These are phyloP conservation scores for Characodon lateralis DNA, from an alignment of 2,797 vertebrate species.

Conservation along the genomic window DNA sequence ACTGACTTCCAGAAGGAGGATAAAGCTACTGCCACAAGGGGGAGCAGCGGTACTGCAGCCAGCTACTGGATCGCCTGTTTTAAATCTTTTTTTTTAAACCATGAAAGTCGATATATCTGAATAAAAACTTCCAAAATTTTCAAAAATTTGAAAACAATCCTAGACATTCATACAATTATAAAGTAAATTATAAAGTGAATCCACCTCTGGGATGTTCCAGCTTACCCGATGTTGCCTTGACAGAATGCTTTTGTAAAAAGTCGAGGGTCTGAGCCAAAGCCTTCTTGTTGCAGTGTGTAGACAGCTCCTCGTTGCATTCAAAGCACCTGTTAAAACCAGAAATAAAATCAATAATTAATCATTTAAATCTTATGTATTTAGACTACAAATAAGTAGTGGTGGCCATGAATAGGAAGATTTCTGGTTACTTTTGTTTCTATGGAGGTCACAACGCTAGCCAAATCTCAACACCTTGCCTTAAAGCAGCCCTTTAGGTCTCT, in stretches of 20 bases:
- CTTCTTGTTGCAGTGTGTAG: constrained; percentile 96
- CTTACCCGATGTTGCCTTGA: constrained; percentile 91
- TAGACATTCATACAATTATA: background rate
- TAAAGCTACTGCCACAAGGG: constrained; percentile 66
- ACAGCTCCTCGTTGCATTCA: constrained; percentile 97
- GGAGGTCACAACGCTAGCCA: background rate
- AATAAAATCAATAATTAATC: background rate
- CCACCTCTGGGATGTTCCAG: constrained; percentile 13
- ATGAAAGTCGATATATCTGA: background rate
- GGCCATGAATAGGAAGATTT: constrained; percentile 3
- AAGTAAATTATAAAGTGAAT: constrained; percentile 1
- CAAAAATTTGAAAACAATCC: background rate
- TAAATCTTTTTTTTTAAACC: background rate
- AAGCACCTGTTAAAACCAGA: constrained; percentile 87
- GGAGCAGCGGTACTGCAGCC: constrained; percentile 63
- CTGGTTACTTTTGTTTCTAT: background rate
- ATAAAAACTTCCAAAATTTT: too few species aligned
- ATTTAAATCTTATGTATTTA: background rate
- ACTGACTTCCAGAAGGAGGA: background rate
- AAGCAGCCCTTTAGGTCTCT: background rate
- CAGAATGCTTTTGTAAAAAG: constrained; percentile 94
- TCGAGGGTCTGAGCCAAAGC: constrained; percentile 94
- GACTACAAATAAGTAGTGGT: background rate
- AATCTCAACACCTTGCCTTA: background rate
- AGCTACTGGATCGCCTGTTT: background rate